A percentile compares a stretch with the other conserved stretches of the same genome.
phyloP scores from a whole-genome alignment of 2,113 vertebrate species.

The Podiceps cristatus region DNA sequence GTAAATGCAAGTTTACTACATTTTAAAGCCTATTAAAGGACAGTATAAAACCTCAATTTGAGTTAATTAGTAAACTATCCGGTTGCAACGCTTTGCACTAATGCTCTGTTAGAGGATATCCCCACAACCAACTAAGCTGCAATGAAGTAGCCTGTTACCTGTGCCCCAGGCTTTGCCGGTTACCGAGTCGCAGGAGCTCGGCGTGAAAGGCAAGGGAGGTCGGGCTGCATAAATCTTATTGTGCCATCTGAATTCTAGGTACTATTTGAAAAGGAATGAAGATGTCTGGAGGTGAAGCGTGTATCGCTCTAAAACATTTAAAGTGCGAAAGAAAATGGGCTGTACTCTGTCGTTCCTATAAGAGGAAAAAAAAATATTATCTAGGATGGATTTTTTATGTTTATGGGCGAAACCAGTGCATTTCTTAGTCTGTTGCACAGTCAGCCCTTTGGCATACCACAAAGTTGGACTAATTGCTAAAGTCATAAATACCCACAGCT shows the following conservation, averaged over 20 bases:
- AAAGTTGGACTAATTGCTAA: neutral
- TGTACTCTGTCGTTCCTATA: neutral
- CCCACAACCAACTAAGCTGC: neutral
- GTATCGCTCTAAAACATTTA: neutral
- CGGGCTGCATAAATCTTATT: neutral
- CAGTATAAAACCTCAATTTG: neutral
- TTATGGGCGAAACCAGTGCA: neutral
- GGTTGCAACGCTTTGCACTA: neutral
- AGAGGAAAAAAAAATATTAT: neutral
- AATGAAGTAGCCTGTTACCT: neutral
- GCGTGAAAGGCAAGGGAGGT: neutral
- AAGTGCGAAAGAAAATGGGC: neutral
- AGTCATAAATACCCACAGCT: constrained; percentile 13
- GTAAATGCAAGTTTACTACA: too few relatives aligned
- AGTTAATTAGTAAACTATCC: neutral
- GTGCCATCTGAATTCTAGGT: neutral
- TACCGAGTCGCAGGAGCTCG: neutral
- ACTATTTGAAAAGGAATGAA: neutral
- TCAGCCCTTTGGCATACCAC: neutral
- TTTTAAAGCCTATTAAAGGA: too few relatives aligned
- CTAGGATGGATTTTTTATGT: neutral
- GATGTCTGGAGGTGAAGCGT: neutral
- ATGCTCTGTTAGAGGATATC: neutral
- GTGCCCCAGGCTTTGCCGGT: neutral
- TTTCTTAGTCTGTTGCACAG: neutral